phyloP scores from a whole-genome alignment of 2,113 vertebrate species.

The Myrmecobius fasciatus region DNA sequence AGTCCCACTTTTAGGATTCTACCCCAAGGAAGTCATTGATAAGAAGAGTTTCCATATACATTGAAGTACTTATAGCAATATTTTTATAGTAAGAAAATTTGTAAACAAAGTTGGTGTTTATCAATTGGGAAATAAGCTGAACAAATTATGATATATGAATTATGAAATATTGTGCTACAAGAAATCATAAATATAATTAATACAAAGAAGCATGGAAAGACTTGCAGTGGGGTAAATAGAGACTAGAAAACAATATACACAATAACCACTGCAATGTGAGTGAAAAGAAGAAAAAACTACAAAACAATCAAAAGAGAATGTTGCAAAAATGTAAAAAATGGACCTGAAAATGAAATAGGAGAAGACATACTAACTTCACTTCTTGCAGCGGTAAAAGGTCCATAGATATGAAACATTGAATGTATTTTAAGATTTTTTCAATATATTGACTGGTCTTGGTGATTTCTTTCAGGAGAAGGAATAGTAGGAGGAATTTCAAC shows the following conservation, averaged over 20 bases:
- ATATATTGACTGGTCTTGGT: neutral
- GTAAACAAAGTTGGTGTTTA: neutral
- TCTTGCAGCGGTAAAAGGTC: neutral
- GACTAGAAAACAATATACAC: neutral
- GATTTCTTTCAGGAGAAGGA: neutral
- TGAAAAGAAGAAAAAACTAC: neutral
- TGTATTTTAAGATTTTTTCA: neutral
- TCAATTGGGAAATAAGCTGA: neutral
- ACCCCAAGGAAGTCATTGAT: neutral
- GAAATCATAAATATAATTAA: neutral
- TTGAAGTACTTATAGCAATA: neutral
- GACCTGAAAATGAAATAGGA: neutral
- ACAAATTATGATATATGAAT: neutral
- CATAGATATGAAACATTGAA: neutral
- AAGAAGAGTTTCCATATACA: neutral
- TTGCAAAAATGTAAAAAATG: neutral
- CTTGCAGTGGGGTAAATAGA: neutral
- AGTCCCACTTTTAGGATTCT: neutral
- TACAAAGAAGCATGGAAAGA: neutral
- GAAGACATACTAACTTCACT: neutral
- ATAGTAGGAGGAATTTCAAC: neutral
- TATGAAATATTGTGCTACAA: neutral
- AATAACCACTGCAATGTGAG: neutral
- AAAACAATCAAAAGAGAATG: neutral
- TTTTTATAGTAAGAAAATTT: neutral